Conservation (phyloP, 2,888 invertebrate species). For the Mesorhabditis belari region DNA sequence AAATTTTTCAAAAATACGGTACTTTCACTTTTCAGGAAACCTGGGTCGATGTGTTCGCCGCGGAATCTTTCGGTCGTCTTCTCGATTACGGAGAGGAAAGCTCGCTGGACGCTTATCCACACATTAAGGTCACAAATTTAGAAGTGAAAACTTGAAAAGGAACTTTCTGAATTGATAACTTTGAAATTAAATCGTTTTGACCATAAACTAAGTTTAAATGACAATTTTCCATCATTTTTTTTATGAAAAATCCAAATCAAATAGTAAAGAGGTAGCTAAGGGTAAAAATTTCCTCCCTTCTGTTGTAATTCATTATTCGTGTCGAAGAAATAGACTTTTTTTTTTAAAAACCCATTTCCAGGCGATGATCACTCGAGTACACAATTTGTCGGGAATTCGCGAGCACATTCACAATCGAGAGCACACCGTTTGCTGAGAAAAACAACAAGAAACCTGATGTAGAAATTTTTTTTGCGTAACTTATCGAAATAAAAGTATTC, state of each 20-base stretch:
- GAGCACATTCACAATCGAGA: slow-evolving; percentile 28
- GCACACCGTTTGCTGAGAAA: slow-evolving; percentile 13
- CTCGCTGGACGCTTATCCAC: slow-evolving; percentile 42
- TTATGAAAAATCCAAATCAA: too few relatives aligned
- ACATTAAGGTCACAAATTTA: slow-evolving; percentile 20
- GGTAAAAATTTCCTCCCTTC: too few relatives aligned
- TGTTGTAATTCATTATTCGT: too few relatives aligned
- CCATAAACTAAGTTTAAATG: too few relatives aligned
- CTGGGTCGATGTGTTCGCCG: slow-evolving; percentile 48
- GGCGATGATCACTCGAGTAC: slow-evolving; percentile 36
- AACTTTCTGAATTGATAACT: not conserved
- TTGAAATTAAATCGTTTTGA: too few relatives aligned
- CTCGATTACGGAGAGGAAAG: slow-evolving; percentile 38
- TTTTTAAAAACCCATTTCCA: slow-evolving; percentile 4
- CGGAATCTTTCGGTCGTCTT: slow-evolving; percentile 37
- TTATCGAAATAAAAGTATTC: too few relatives aligned
- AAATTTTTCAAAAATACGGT: not conserved
- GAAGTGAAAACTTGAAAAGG: too few relatives aligned
- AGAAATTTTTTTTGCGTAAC: too few relatives aligned
- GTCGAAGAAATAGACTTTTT: too few relatives aligned
- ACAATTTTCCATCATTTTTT: too few relatives aligned
- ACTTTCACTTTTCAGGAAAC: slow-evolving; percentile 22
- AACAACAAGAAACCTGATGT: too few relatives aligned
- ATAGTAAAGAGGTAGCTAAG: too few relatives aligned
- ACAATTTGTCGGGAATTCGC: slow-evolving; percentile 37